These are phyloP conservation scores for Parapsyche elsis DNA, from an alignment of 1,140 invertebrate genomes.

Conservation along the genomic window DNA sequence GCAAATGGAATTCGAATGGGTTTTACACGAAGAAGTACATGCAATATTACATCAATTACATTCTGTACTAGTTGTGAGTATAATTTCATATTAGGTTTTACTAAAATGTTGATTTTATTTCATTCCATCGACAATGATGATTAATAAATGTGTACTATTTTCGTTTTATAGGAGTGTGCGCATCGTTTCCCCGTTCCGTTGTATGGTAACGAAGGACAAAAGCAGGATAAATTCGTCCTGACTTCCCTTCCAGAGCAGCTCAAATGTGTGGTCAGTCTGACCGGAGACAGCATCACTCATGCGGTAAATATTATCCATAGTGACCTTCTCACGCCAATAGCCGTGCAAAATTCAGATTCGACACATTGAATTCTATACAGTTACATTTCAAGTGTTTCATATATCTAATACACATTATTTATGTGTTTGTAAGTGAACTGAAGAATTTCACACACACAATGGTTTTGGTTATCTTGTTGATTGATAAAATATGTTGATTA, in stretches of 20 bases:
- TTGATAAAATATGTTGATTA: too few species aligned
- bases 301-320: slow-evolving; percentile 72
- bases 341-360: too few species aligned
- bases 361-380: too few species aligned
- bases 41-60: slow-evolving; percentile 85
- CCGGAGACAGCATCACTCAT: slow-evolving; percentile 91
- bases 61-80: slow-evolving; percentile 82
- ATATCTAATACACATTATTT: too few species aligned
- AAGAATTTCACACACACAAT: too few species aligned
- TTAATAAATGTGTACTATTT: slow-evolving; percentile 39
- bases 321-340: too few species aligned
- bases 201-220: slow-evolving; percentile 85
- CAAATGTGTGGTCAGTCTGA: slow-evolving; percentile 90
- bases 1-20: slow-evolving; percentile 96
- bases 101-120: slow-evolving; percentile 43
- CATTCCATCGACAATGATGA: slow-evolving; percentile 34
- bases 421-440: too few species aligned
- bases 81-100: slow-evolving; percentile 34
- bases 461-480: too few species aligned
- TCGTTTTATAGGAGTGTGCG: slow-evolving; percentile 78
- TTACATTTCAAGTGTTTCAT: too few species aligned
- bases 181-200: slow-evolving; percentile 84
- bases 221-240: slow-evolving; percentile 90
- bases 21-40: slow-evolving; percentile 89
- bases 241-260: slow-evolving; percentile 86